phyloP scores from a whole-genome alignment of 1,140 invertebrate genomes.

The Stenopsyche tienmushanensis region DNA sequence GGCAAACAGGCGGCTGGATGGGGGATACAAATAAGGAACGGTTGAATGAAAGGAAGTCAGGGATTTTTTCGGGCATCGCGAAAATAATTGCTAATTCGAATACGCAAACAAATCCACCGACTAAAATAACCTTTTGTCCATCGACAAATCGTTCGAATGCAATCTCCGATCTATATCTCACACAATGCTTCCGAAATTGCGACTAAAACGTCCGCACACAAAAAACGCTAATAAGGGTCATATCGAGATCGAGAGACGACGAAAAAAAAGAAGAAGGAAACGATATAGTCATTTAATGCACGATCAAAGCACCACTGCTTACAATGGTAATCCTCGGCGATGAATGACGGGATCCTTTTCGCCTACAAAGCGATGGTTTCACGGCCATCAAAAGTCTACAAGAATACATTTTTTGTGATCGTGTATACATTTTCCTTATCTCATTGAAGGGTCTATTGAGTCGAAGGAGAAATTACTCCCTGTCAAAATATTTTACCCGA shows the following conservation, averaged over 20 bases:
- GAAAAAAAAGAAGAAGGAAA: constrained; percentile 21
- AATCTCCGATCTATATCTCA: no score
- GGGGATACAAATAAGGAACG: no score
- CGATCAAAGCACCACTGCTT: constrained; percentile 38
- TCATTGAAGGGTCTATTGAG: constrained; percentile 20
- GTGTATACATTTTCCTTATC: constrained; percentile 17
- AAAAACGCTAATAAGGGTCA: constrained; percentile 13
- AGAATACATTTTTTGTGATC: constrained; percentile 26
- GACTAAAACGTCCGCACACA: constrained; percentile 10
- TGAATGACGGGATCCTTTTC: constrained; percentile 15
- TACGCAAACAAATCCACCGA: no score
- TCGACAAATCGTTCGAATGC: no score
- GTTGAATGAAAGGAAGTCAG: no score
- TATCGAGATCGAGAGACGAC: background rate
- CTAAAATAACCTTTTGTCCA: no score
- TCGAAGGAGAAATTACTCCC: constrained; percentile 34
- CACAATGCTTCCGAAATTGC: no score
- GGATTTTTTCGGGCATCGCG: no score
- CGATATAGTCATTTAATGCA: constrained; percentile 37
- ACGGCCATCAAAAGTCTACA: constrained; percentile 7
- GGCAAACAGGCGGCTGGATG: constrained; percentile 10
- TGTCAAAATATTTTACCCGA: constrained; percentile 41
- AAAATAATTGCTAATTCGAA: no score
- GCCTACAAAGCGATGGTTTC: constrained; percentile 10
- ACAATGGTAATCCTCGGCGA: constrained; percentile 31